A percentile compares a stretch with the other conserved stretches of the same genome.
phyloP scores from a whole-genome alignment of 2,113 vertebrate species.

The Polypterus bichir region DNA sequence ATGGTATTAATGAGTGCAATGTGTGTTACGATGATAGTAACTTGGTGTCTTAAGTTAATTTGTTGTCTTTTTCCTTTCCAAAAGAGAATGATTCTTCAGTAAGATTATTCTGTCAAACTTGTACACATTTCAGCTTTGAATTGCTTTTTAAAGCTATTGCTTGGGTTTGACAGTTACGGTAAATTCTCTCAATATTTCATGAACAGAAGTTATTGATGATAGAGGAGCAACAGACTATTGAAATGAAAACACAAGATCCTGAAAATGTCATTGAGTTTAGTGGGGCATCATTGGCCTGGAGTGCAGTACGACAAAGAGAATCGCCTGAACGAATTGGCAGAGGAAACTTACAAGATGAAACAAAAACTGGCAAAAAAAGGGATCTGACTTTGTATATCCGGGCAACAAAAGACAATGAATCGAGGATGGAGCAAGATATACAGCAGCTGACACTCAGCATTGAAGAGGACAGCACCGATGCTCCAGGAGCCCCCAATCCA shows the following conservation, averaged over 20 bases:
- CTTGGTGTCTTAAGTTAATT: too few species aligned
- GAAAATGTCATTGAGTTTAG: slow-evolving; percentile 47
- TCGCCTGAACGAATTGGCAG: too few species aligned
- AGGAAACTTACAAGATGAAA: slow-evolving; percentile 16
- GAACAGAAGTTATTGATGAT: slow-evolving; percentile 55
- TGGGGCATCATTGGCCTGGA: slow-evolving; percentile 54
- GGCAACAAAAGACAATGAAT: slow-evolving; percentile 33
- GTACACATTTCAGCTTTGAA: too few species aligned
- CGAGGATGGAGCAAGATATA: slow-evolving; percentile 32
- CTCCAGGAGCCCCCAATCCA: slow-evolving; percentile 50
- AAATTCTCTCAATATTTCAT: neutral
- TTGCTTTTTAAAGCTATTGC: too few species aligned
- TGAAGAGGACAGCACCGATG: slow-evolving; percentile 60
- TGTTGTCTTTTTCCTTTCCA: too few species aligned
- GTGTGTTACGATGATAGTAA: too few species aligned
- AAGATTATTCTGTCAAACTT: too few species aligned
- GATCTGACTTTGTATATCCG: slow-evolving; percentile 48
- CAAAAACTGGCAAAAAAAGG: slow-evolving; percentile 38
- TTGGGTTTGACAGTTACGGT: too few species aligned
- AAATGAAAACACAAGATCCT: slow-evolving; percentile 39
- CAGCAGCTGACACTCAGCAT: slow-evolving; percentile 52
- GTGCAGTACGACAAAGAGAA: too few species aligned
- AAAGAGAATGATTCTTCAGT: too few species aligned
- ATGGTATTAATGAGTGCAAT: too few species aligned
- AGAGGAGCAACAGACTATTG: slow-evolving; percentile 46